Conservation (phyloP, 2,888 invertebrate genomes). For the Dicyrtoma fusca region DNA sequence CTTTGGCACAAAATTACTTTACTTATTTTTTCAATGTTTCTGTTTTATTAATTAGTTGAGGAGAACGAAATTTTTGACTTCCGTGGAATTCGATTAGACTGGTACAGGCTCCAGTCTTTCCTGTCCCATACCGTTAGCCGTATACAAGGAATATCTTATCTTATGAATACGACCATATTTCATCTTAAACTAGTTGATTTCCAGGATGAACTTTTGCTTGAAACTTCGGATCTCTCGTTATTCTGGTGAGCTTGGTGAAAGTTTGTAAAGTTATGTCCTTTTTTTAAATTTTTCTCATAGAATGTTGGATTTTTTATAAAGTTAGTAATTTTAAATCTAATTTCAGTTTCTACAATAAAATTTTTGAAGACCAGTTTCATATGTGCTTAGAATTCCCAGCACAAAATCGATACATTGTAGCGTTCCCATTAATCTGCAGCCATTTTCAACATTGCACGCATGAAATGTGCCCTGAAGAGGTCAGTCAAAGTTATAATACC, state of each 20-base stretch:
- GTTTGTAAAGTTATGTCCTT: too few relatives aligned
- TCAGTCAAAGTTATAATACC: constrained; percentile 49
- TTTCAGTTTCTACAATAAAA: constrained; percentile 83
- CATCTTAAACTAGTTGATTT: constrained; percentile 98
- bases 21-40: neutral
- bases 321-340: constrained; percentile 45
- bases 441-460: constrained; percentile 98
- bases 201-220: constrained; percentile 93
- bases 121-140: constrained; percentile 71
- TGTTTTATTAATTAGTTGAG: constrained; percentile 68
- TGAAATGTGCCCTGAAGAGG: constrained; percentile 96
- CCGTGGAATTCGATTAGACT: constrained; percentile 90
- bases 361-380: constrained; percentile 97
- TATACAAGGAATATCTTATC: constrained; percentile 74
- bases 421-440: constrained; percentile 95
- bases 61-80: constrained; percentile 96
- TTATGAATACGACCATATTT: constrained; percentile 93
- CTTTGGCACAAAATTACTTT: too few relatives aligned
- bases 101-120: constrained; percentile 95
- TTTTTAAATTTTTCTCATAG: too few relatives aligned
- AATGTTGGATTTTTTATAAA: too few relatives aligned
- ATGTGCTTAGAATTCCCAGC: constrained; percentile 99
- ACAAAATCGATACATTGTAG: constrained; percentile 95
- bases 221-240: constrained; percentile 95
- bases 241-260: constrained; percentile 69